phyloP scores from a whole-genome alignment of 2,797 vertebrate genomes.

The Staurois parvus region DNA sequence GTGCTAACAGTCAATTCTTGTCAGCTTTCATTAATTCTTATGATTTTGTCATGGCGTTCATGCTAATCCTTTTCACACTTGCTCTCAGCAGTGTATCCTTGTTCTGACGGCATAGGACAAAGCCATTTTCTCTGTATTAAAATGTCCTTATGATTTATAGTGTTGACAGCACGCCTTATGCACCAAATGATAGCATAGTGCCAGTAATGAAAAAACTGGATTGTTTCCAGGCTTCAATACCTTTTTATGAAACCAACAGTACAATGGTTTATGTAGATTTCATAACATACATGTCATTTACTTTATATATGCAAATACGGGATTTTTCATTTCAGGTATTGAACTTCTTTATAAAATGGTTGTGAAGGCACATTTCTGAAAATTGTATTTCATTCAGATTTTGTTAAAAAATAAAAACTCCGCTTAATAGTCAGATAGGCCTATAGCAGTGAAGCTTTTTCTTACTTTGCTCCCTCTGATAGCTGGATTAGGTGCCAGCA shows the following conservation, averaged over 20 bases:
- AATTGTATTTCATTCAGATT: too few species aligned
- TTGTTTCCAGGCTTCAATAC: slow-evolving; percentile 13
- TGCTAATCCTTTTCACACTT: slow-evolving; percentile 28
- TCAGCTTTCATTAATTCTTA: slow-evolving; percentile 21
- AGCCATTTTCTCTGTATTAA: slow-evolving; percentile 25
- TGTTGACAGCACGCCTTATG: slow-evolving; percentile 39
- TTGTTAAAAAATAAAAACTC: neutral
- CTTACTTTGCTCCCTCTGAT: slow-evolving; percentile 5
- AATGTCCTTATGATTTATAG: slow-evolving; percentile 58
- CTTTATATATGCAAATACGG: neutral
- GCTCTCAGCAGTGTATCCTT: slow-evolving; percentile 35
- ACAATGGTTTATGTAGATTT: neutral
- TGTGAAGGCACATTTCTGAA: neutral
- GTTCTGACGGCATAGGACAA: slow-evolving; percentile 38
- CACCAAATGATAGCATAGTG: slow-evolving; percentile 39
- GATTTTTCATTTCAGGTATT: neutral
- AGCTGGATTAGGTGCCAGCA: slow-evolving; percentile 10
- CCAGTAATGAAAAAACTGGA: slow-evolving; percentile 40
- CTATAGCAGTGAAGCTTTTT: neutral
- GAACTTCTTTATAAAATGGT: neutral
- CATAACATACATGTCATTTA: neutral
- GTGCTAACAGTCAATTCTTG: slow-evolving; percentile 14
- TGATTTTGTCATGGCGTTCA: slow-evolving; percentile 5
- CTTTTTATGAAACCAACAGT: neutral
- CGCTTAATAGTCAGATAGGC: slow-evolving; percentile 5